Base-by-base conservation (phyloP, 2,113 vertebrate genomes). In the Hemicordylus capensis region DNA sequence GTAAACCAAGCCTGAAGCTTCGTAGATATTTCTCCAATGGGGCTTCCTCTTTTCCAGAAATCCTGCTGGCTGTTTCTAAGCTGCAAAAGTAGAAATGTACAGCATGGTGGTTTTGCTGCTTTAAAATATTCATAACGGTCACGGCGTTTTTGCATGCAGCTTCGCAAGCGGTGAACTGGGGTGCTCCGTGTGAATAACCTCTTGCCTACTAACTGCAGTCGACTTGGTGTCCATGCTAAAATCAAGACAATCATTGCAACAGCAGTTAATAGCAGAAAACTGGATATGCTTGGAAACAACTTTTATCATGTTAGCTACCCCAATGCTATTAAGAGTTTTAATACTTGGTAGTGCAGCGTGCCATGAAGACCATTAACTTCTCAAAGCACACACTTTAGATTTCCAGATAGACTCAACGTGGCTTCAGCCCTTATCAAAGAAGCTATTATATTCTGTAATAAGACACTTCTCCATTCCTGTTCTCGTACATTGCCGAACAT, bases 261-360 rank as follows among this genome's bases (percentile, higher is more conserved):
- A 67, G 7, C 24, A 34, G 76, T 51, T 81, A 69, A 85, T 69
- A 69, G 46, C 64, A 85, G 77, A 83, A 87, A 91, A 84, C 69
- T 34, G 73, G 12, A 73, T 61, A 56, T 3, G 51, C 28, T 74
- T 39, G n/a, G 56, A 80, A 84, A 76, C 56, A 51, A 15, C 66
- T 59, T 58, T 63, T 54, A 11, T 51, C 17, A 17, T 28, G 24
- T 59, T 76, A 28, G 44, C 4, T 26, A 3, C 79, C 76, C 51
- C 15, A 74, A 8, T 39, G 48, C 48, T 8, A 51, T 51, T 51
- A 51, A 51, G 48, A 6, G 12, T 51, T 51, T 8, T 12, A 51
- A 51, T 51, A 14, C 51, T n/a, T n/a, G 17, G 17, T 17, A 66
- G 12, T 75, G 44, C 37, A 75, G 28, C 7, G 17, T 26, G 15